Evolutionary conservation across 2,113 vertebrate genomes (phyloP).

Genomic region (Anoplopoma fimbria): DNA sequence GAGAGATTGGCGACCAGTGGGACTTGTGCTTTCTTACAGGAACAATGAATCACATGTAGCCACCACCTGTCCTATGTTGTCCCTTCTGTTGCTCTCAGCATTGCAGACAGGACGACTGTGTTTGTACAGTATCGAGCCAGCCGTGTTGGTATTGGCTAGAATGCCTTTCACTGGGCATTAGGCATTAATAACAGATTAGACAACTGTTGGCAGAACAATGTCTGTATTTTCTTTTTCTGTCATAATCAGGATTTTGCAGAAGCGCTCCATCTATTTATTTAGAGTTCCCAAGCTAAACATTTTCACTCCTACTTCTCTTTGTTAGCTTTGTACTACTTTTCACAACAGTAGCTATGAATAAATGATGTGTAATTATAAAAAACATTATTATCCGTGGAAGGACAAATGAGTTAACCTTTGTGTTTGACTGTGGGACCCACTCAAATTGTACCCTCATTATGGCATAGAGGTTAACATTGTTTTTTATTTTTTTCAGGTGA

Average conservation of each 20-base stretch:
- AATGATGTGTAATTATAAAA: not conserved
- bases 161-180: constrained; percentile 62
- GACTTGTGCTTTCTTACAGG: constrained; percentile 78
- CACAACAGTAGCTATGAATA: not conserved
- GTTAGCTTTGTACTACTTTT: constrained; percentile 3
- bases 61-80: constrained; percentile 79
- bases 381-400: not conserved
- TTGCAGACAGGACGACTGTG: constrained; percentile 71
- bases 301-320: not conserved
- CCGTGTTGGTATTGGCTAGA: constrained; percentile 61
- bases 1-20: constrained; percentile 64
- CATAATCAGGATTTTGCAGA: constrained; percentile 39
- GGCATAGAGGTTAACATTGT: not conserved
- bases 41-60: constrained; percentile 82
- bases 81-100: constrained; percentile 77
- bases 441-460: not conserved
- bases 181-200: constrained; percentile 75
- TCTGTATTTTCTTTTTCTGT: constrained; percentile 61
- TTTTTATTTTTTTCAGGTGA: not conserved
- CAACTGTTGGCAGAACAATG: constrained; percentile 61
- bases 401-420: not conserved
- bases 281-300: not conserved
- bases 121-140: constrained; percentile 74
- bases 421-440: not conserved
- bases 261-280: constrained; percentile 29